Evolutionary conservation across 1,140 invertebrate genomes (phyloP).

Genomic region (Ctenoplectra terminalis): DNA sequence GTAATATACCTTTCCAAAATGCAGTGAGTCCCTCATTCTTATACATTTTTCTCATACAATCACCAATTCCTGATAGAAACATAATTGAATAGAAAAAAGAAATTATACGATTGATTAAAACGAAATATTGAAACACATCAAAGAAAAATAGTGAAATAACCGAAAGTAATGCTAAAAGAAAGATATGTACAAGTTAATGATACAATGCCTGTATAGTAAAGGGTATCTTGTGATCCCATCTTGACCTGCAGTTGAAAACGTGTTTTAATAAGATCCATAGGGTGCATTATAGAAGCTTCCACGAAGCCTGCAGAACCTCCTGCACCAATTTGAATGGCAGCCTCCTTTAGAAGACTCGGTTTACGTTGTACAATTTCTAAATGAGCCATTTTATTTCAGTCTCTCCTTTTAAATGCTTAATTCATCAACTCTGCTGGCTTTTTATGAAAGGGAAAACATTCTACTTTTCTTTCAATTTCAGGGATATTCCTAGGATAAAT

Average conservation of each 20-base stretch:
- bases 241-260: slow-evolving; percentile 91
- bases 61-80: slow-evolving; percentile 86
- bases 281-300: slow-evolving; percentile 98
- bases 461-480: not conserved
- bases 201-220: slow-evolving; percentile 83
- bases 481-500: slow-evolving; percentile 5
- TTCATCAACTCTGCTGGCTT: not conserved
- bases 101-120: slow-evolving; percentile 42
- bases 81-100: not conserved
- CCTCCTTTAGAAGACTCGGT: slow-evolving; percentile 85
- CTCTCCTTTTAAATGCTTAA: not conserved
- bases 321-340: slow-evolving; percentile 92
- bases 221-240: slow-evolving; percentile 77
- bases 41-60: slow-evolving; percentile 95
- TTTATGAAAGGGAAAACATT: not conserved
- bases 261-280: slow-evolving; percentile 96
- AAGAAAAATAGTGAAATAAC: not conserved
- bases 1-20: slow-evolving; percentile 96
- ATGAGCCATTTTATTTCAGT: slow-evolving; percentile 34
- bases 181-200: slow-evolving; percentile 22
- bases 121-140: slow-evolving; percentile 5
- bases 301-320: slow-evolving; percentile 96
- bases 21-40: slow-evolving; percentile 90
- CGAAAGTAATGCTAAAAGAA: not conserved
- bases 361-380: slow-evolving; percentile 33